phyloP scores from a whole-genome alignment of 2,888 invertebrate species.

The Drosophila phalerata region DNA sequence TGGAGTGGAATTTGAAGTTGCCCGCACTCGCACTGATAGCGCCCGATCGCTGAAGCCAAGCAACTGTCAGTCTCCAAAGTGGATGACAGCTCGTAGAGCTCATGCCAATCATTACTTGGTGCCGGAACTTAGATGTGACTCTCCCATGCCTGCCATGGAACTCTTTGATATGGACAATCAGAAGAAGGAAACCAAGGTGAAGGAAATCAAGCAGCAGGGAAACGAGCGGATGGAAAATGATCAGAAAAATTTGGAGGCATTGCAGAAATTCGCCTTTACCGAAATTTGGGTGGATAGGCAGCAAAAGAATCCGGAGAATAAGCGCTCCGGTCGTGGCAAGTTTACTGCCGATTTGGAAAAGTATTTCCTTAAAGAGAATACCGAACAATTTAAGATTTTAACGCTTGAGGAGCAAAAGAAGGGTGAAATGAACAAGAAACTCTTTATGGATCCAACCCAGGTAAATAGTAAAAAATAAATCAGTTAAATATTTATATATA shows the following conservation, averaged over 20 bases:
- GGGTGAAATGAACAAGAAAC: background rate
- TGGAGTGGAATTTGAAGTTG: background rate
- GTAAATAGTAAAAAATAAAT: constrained; percentile 8
- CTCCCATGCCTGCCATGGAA: constrained; percentile 22
- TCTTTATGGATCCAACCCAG: background rate
- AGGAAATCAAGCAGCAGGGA: background rate
- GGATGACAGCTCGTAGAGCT: background rate
- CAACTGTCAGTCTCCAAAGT: background rate
- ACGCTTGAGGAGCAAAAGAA: constrained; percentile 5
- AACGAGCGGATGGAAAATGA: background rate
- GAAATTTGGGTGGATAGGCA: constrained; percentile 57
- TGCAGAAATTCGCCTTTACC: constrained; percentile 50
- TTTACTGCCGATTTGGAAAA: constrained; percentile 41
- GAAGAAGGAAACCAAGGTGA: background rate
- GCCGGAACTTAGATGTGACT: background rate
- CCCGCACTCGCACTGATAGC: background rate
- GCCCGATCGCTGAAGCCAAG: background rate
- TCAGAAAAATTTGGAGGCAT: background rate
- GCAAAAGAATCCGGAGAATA: background rate
- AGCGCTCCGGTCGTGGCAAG: background rate
- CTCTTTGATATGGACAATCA: constrained; percentile 27
- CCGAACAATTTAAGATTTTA: background rate
- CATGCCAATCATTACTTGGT: constrained; percentile 20
- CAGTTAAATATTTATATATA: background rate
- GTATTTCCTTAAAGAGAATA: constrained; percentile 29